Conservation (phyloP, 2,113 vertebrate genomes). For the Chaetops frenatus region DNA sequence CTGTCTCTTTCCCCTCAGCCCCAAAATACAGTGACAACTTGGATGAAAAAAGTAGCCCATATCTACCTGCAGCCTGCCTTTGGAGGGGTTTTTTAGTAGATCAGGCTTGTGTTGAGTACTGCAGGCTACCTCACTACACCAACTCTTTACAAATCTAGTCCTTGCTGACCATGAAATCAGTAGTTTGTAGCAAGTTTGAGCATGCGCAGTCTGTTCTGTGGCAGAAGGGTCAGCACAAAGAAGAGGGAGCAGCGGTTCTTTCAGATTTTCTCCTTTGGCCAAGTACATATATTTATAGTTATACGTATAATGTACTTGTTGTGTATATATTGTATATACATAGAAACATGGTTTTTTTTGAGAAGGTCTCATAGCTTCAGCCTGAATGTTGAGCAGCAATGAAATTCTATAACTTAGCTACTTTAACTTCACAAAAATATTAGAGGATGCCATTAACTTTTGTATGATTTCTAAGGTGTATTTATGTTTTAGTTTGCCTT, state of each 20-base stretch:
- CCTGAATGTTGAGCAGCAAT: not conserved
- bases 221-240: not conserved
- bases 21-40: not conserved
- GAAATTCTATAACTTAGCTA: not conserved
- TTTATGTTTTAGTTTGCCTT: not conserved
- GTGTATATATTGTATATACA: not conserved
- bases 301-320: fast-evolving
- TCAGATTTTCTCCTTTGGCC: not conserved
- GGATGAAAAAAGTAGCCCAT: not conserved
- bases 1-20: fast-evolving
- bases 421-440: not conserved
- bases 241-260: not conserved
- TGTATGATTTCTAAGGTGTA: not conserved
- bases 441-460: not conserved
- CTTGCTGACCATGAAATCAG: not conserved
- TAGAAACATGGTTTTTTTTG: fast-evolving
- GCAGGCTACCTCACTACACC: not conserved
- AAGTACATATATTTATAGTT: not conserved
- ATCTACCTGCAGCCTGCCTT: not conserved
- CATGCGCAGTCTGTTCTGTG: not conserved
- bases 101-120: not conserved
- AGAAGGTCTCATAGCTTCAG: not conserved
- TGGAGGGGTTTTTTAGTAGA: not conserved
- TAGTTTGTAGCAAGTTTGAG: not conserved
- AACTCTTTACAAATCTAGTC: not conserved